Percentiles rank a stretch among this genome's conserved stretches.
These are phyloP conservation scores for Labroides dimidiatus DNA, from an alignment of 2,797 vertebrate genomes.

Conservation along the genomic window DNA sequence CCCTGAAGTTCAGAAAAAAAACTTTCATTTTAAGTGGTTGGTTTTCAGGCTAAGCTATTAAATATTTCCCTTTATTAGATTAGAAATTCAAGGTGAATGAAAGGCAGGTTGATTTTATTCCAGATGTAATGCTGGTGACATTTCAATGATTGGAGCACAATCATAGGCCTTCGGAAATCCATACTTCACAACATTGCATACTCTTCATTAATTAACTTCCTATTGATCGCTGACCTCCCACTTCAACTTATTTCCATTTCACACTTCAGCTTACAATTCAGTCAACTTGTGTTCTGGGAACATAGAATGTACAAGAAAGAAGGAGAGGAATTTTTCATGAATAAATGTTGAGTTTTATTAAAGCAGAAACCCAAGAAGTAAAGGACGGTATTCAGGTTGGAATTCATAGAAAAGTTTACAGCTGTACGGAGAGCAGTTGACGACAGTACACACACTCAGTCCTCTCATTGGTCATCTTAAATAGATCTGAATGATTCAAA, in stretches of 20 bases:
- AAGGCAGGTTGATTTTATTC: slow-evolving; percentile 44
- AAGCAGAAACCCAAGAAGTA: not conserved
- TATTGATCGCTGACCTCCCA: slow-evolving; percentile 81
- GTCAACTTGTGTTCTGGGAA: slow-evolving; percentile 45
- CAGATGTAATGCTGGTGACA: slow-evolving; percentile 64
- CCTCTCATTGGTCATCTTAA: not conserved
- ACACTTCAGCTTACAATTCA: slow-evolving; percentile 57
- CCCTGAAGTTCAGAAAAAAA: not conserved
- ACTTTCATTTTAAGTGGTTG: slow-evolving; percentile 4
- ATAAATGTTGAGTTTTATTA: not conserved
- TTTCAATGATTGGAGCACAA: slow-evolving; percentile 76
- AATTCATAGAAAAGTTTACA: not conserved
- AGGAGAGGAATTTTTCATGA: slow-evolving; percentile 9
- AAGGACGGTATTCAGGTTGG: not conserved
- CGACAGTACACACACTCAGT: too few relatives aligned
- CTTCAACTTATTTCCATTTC: slow-evolving; percentile 78
- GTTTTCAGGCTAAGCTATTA: slow-evolving; percentile 8
- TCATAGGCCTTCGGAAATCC: slow-evolving; percentile 79
- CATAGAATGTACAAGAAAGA: slow-evolving; percentile 19
- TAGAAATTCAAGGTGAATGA: slow-evolving; percentile 56
- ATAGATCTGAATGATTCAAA: not conserved
- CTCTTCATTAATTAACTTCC: slow-evolving; percentile 86
- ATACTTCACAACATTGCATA: slow-evolving; percentile 75
- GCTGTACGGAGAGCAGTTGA: not conserved
- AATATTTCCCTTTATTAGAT: slow-evolving; percentile 43